These are phyloP conservation scores for Dasypolia templi DNA, from an alignment of 2,888 invertebrate genomes.

Conservation along the genomic window DNA sequence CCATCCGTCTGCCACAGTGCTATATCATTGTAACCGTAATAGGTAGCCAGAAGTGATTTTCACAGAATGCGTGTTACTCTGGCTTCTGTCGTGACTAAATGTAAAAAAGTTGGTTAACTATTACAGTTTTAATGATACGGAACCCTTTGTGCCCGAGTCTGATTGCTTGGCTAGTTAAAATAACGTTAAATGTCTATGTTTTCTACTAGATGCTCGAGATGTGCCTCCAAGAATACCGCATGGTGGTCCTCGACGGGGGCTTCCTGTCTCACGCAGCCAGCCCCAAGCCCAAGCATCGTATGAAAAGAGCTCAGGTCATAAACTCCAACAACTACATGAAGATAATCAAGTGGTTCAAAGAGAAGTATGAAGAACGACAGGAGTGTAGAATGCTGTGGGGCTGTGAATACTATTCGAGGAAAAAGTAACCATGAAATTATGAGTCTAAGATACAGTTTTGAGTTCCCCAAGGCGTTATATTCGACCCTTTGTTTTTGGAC, in stretches of 20 bases:
- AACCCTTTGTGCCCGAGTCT: background rate
- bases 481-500: slow-evolving; percentile 2
- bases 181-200: background rate
- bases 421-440: background rate
- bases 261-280: slow-evolving; percentile 92
- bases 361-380: slow-evolving; percentile 86
- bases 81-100: background rate
- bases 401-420: slow-evolving; percentile 35
- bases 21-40: background rate
- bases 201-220: slow-evolving; percentile 93
- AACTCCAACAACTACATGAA: slow-evolving; percentile 88
- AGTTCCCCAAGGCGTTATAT: slow-evolving; percentile 10
- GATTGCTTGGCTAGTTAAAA: background rate
- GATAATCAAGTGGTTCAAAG: slow-evolving; percentile 85
- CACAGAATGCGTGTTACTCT: background rate
- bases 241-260: slow-evolving; percentile 93
- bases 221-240: slow-evolving; percentile 93
- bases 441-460: slow-evolving; percentile 11
- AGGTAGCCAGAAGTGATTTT: background rate
- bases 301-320: slow-evolving; percentile 74
- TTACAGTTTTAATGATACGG: background rate
- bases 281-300: slow-evolving; percentile 73
- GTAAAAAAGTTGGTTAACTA: background rate
- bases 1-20: background rate
- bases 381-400: slow-evolving; percentile 82